Evolutionary conservation across 2,113 vertebrate genomes (phyloP).

Genomic region (Ictidomys tridecemlineatus): DNA sequence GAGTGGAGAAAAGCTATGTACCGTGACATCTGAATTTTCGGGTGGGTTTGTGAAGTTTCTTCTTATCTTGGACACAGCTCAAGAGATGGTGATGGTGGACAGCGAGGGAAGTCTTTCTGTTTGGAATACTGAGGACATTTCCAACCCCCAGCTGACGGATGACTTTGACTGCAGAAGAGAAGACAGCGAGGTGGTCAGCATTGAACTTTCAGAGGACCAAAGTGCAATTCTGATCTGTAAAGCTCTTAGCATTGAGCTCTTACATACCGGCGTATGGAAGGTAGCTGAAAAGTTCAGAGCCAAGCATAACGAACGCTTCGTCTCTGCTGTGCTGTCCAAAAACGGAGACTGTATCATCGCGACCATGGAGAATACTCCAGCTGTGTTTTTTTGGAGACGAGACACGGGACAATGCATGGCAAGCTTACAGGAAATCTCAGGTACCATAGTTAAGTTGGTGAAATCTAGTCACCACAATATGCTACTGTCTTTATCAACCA

Average conservation of each 20-base stretch:
- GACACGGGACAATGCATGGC: constrained; percentile 99
- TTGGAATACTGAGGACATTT: constrained; percentile 97
- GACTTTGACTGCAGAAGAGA: constrained; percentile 97
- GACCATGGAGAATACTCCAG: constrained; percentile 99
- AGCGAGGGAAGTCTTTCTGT: constrained; percentile 97
- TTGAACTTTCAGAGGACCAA: constrained; percentile 98
- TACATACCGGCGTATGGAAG: constrained; percentile 97
- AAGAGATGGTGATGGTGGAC: constrained; percentile 99
- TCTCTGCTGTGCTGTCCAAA: constrained; percentile 97
- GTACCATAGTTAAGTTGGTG: constrained; percentile 97
- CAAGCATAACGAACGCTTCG: constrained; percentile 95
- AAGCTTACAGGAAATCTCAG: constrained; percentile 98
- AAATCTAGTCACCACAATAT: constrained; percentile 98
- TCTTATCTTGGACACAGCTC: constrained; percentile 94
- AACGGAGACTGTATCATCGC: constrained; percentile 98
- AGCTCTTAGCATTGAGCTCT: constrained; percentile 95
- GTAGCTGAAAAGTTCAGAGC: constrained; percentile 98
- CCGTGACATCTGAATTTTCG: constrained; percentile 97
- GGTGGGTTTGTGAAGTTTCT: constrained; percentile 98
- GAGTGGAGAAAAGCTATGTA: constrained; percentile 97
- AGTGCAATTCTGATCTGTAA: constrained; percentile 98
- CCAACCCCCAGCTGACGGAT: constrained; percentile 95
- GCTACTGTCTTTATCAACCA: constrained; percentile 97
- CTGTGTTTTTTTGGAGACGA: constrained; percentile 98
- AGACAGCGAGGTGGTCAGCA: constrained; percentile 96